Conservation (phyloP, 2,113 vertebrate genomes). For the Halcyon malimbica region DNA sequence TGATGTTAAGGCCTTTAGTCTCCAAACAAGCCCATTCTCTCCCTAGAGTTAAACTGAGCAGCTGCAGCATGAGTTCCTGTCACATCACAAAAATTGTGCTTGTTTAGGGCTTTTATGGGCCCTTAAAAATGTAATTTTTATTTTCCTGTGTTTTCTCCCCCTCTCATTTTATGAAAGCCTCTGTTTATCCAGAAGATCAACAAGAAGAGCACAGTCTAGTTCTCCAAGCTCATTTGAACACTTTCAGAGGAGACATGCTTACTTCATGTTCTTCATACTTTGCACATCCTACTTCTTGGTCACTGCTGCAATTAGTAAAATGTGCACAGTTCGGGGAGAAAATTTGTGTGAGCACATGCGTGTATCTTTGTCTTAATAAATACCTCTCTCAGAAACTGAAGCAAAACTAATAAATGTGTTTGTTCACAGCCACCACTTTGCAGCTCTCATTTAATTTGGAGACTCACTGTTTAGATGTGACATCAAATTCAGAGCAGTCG, state of each 20-base stretch:
- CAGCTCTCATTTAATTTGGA: background rate
- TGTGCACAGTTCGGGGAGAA: background rate
- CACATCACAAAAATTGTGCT: background rate
- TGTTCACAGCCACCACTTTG: background rate
- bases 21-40: background rate
- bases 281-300: background rate
- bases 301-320: background rate
- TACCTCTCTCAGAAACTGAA: background rate
- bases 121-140: background rate
- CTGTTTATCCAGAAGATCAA: background rate
- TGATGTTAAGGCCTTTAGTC: background rate
- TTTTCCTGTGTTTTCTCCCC: fast-evolving
- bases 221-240: background rate
- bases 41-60: background rate
- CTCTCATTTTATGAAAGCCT: background rate
- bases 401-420: background rate
- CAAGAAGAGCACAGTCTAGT: background rate
- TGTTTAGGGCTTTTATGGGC: background rate
- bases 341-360: background rate
- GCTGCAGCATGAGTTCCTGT: background rate
- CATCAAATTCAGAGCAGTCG: background rate
- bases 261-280: background rate
- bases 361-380: background rate
- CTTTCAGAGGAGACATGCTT: background rate
- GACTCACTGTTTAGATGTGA: background rate